These are phyloP conservation scores for Hormaphis cornu DNA, from an alignment of 1,140 invertebrate species.

Conservation along the genomic window DNA sequence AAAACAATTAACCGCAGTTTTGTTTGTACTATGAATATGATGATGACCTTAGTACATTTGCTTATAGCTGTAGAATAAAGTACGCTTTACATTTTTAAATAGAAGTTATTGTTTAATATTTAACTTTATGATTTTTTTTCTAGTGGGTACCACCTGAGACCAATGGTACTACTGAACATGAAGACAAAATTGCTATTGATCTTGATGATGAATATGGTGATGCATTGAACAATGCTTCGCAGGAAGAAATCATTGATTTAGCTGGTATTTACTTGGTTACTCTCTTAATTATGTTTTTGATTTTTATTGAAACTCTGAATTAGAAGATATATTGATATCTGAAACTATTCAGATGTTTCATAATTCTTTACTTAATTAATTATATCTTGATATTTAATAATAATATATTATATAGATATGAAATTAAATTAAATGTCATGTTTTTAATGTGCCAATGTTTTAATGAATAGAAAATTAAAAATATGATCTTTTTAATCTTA, in stretches of 20 bases:
- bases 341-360: neutral
- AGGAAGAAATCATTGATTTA: slow-evolving; percentile 98
- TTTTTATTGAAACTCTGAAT: neutral
- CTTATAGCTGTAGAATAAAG: neutral
- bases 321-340: too few species aligned
- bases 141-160: slow-evolving; percentile 78
- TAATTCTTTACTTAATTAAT: too few species aligned
- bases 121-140: too few species aligned
- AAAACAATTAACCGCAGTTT: neutral
- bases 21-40: too few species aligned
- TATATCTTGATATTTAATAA: too few species aligned
- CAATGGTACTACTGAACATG: slow-evolving; percentile 67
- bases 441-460: too few species aligned
- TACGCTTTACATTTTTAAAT: neutral
- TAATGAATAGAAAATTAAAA: too few species aligned
- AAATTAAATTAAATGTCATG: too few species aligned
- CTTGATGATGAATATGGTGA: slow-evolving; percentile 92
- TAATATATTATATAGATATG: too few species aligned
- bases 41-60: neutral
- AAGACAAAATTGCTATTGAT: slow-evolving; percentile 85
- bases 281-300: slow-evolving; percentile 6
- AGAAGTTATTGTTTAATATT: neutral
- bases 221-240: slow-evolving; percentile 79
- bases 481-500: too few species aligned
- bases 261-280: slow-evolving; percentile 59